Evolutionary conservation across 2,113 vertebrate species (phyloP).

Genomic region (Irena cyanogastra): DNA sequence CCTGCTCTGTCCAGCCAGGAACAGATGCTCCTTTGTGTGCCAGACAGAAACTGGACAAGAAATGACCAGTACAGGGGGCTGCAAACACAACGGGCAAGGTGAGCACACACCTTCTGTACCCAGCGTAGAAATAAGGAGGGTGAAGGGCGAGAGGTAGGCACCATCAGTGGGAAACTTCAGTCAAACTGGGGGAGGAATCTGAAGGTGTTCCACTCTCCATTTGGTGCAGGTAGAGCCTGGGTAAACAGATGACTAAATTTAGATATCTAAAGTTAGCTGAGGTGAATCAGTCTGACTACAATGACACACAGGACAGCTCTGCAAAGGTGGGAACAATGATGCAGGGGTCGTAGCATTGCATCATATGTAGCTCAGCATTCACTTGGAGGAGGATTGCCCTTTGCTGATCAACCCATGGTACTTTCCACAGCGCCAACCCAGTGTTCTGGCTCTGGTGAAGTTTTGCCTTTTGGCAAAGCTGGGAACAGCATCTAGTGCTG

Average conservation of each 20-base stretch:
- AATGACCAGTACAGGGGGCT: neutral
- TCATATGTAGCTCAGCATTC: neutral
- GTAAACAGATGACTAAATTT: neutral
- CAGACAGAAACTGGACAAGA: neutral
- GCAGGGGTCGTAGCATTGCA: neutral
- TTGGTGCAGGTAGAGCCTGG: neutral
- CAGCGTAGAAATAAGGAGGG: neutral
- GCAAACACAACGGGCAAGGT: neutral
- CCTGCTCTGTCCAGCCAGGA: neutral
- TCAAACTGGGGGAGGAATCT: neutral
- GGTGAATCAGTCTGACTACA: neutral
- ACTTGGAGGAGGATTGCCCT: neutral
- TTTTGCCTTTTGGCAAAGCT: neutral
- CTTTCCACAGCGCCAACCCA: neutral
- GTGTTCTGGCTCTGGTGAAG: neutral
- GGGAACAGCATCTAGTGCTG: neutral
- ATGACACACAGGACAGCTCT: neutral
- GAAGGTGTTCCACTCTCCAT: neutral
- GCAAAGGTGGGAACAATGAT: neutral
- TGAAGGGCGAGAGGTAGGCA: neutral
- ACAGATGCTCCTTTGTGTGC: neutral
- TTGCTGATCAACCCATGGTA: neutral
- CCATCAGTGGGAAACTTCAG: neutral
- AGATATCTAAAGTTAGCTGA: neutral
- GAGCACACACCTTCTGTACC: neutral